Evolutionary conservation across 2,888 invertebrate species (phyloP).

Genomic region (Pachliopta kotzebuea): DNA sequence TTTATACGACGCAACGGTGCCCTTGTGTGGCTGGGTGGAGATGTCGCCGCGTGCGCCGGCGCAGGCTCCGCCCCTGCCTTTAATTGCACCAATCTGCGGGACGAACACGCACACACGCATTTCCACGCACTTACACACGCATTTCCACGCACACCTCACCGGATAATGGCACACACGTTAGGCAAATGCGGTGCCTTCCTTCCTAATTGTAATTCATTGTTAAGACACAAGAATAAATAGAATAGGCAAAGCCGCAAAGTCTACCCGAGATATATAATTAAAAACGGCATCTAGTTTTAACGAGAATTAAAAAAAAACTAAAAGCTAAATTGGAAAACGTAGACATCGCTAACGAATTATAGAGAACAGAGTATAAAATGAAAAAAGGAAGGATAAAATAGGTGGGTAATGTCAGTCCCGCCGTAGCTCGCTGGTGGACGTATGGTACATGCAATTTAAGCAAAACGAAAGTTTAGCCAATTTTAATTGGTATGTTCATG

Average conservation of each 20-base stretch:
- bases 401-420: slow-evolving; percentile 29
- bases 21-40: slow-evolving; percentile 55
- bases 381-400: slow-evolving; percentile 26
- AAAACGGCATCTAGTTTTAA: slow-evolving; percentile 28
- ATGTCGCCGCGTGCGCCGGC: slow-evolving; percentile 71
- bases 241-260: slow-evolving; percentile 33
- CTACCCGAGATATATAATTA: slow-evolving; percentile 33
- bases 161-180: slow-evolving; percentile 47
- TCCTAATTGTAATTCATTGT: slow-evolving; percentile 37
- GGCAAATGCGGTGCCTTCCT: slow-evolving; percentile 47
- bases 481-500: slow-evolving; percentile 49
- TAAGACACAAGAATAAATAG: slow-evolving; percentile 36
- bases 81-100: slow-evolving; percentile 78
- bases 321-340: slow-evolving; percentile 24
- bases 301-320: slow-evolving; percentile 30
- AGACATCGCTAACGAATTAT: slow-evolving; percentile 23
- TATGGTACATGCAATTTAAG: slow-evolving; percentile 35
- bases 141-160: slow-evolving; percentile 35
- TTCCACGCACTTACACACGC: slow-evolving; percentile 42
- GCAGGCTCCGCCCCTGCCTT: slow-evolving; percentile 69
- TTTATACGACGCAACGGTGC: slow-evolving; percentile 39
- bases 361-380: slow-evolving; percentile 23
- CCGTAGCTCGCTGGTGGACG: slow-evolving; percentile 30
- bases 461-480: slow-evolving; percentile 50
- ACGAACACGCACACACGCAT: slow-evolving; percentile 61